Base-by-base conservation (phyloP, 2,797 vertebrate species). In the Aeoliscus strigatus region DNA sequence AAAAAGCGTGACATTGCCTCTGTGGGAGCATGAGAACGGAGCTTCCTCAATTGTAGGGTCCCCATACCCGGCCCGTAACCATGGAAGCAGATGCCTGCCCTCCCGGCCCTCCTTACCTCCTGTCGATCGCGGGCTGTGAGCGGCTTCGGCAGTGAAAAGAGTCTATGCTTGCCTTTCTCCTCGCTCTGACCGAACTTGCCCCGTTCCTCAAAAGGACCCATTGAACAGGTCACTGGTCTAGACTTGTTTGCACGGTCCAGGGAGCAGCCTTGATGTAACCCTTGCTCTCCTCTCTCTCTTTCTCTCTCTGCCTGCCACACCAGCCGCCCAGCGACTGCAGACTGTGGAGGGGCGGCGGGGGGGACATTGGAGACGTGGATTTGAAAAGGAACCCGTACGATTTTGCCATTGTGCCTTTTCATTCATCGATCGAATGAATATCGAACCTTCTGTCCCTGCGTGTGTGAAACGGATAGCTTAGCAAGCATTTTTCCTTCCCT, bases 351-450 rank as follows among this genome's bases (percentile, higher is more conserved):
- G 82, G 83, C 55, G 71, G 89, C 86, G 90, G 67, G 78, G 89
- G 89, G 90, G 92, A 91, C 89, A 90, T 86, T 83, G 89, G 89
- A 91, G 89, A 92, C 82, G 84, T 73, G 82, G 86, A 86, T 87
- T 89, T 91, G 88, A 97, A 97, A 96, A 94, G 93, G 91, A 96
- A 91, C 91, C 92, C 87, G 87, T 93, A 90, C 86, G 89, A 93
- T 94, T 97, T 93, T 92, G 91, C 93, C 92, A 94, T 96, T 96
- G 94, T 96, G 93, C 91, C 93, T 94, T 95, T 96, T 92, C 92
- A 96, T 93, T 93, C 93, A 96, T 97, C 93, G 94, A 96, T 98
- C 91, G 92, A 94, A 93, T 94, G 93, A 94, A 93, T 96, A 97
- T 97, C 92, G 93, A 97, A 94, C 93, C 93, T 94, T 93, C 93